Conservation (phyloP, 2,113 vertebrate genomes). For the Oriolus oriolus region DNA sequence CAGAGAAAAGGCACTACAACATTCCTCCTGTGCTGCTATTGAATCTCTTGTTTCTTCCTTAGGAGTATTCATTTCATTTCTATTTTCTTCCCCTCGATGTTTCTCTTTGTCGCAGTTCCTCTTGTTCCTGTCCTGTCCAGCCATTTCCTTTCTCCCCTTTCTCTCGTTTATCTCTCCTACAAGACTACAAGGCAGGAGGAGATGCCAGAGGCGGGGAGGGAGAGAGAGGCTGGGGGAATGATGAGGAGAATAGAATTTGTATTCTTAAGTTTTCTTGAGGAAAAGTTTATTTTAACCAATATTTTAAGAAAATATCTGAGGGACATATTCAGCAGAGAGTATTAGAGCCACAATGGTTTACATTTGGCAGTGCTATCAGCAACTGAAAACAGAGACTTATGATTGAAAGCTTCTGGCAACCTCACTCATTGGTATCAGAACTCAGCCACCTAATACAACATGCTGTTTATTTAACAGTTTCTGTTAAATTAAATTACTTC, state of each 20-base stretch:
- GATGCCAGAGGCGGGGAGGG: accelerated
- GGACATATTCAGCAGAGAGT: background rate
- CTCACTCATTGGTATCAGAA: background rate
- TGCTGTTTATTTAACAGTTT: constrained; percentile 44
- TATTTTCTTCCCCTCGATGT: background rate
- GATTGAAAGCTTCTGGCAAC: constrained; percentile 32
- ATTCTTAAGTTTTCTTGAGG: background rate
- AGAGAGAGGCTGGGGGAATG: background rate
- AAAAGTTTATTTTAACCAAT: background rate
- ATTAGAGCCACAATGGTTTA: background rate
- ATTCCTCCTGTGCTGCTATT: background rate
- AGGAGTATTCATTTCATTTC: background rate
- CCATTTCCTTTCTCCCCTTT: background rate
- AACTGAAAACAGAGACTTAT: background rate
- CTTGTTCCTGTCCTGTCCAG: background rate
- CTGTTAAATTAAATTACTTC: constrained; percentile 46
- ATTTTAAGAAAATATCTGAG: background rate
- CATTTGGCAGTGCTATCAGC: background rate
- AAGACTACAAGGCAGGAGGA: background rate
- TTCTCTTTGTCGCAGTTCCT: background rate
- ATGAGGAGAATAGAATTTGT: background rate
- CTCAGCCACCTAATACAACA: background rate
- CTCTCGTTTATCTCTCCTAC: background rate
- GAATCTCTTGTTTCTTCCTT: background rate
- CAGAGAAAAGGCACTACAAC: no score